Conservation (phyloP, 2,113 vertebrate species). For the Pterocles gutturalis region DNA sequence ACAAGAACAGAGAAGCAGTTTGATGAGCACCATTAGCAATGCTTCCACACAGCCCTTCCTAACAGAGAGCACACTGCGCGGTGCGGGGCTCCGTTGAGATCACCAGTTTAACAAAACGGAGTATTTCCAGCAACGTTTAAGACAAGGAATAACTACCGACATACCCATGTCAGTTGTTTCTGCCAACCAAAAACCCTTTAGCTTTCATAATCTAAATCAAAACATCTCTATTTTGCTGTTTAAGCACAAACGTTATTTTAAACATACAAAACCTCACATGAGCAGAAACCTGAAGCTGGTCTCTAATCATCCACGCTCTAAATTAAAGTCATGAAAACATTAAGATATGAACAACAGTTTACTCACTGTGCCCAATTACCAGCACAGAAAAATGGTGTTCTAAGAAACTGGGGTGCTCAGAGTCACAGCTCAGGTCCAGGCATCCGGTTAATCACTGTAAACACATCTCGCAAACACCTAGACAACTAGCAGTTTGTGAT, state of each 20-base stretch:
- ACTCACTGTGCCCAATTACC: neutral
- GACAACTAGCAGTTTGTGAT: neutral
- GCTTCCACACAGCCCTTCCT: neutral
- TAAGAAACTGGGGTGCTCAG: neutral
- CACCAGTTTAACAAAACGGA: neutral
- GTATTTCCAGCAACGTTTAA: neutral
- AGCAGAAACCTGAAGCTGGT: neutral
- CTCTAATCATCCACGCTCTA: neutral
- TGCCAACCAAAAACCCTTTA: neutral
- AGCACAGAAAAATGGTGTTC: neutral
- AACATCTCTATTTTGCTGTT: neutral
- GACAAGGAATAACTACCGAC: neutral
- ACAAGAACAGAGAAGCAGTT: neutral
- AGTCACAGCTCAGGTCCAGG: neutral
- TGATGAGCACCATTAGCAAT: neutral
- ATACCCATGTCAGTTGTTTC: neutral
- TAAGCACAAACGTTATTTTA: neutral
- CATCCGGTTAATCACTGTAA: neutral
- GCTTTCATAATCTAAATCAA: neutral
- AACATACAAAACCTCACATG: neutral
- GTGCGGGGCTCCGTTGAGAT: rapidly evolving
- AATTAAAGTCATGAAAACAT: neutral
- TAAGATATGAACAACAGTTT: neutral
- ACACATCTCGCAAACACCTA: neutral
- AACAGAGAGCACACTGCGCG: rapidly evolving